These are phyloP conservation scores for Brachyptera putata DNA, from an alignment of 2,888 invertebrate species.

Conservation along the genomic window DNA sequence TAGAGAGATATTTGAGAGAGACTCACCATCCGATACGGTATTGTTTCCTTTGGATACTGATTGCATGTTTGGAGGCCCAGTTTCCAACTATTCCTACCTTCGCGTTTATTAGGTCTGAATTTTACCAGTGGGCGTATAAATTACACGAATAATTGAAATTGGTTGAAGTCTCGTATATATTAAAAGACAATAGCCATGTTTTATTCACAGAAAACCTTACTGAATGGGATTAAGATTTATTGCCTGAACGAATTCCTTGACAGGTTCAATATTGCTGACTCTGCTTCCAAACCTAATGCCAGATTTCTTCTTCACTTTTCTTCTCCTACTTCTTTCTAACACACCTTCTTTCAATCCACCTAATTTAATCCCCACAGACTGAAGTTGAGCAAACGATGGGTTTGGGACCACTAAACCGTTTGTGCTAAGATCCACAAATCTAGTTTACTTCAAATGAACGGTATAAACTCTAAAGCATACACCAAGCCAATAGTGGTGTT, in stretches of 20 bases:
- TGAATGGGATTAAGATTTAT: not conserved
- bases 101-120: too few relatives aligned
- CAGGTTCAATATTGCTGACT: not conserved
- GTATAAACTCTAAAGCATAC: too few relatives aligned
- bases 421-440: constrained; percentile 28
- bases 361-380: constrained; percentile 30
- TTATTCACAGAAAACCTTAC: not conserved
- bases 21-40: not conserved
- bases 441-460: constrained; percentile 25
- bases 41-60: not conserved
- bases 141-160: constrained; percentile 20
- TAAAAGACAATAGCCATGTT: constrained; percentile 12
- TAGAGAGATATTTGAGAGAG: too few relatives aligned
- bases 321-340: not conserved
- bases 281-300: constrained; percentile 8
- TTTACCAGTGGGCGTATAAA: too few relatives aligned
- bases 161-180: constrained; percentile 16
- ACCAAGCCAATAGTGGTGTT: too few relatives aligned
- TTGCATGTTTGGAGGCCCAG: not conserved
- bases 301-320: constrained; percentile 3
- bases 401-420: constrained; percentile 30
- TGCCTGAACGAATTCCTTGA: not conserved
- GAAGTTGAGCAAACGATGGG: constrained; percentile 37
- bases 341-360: constrained; percentile 15
- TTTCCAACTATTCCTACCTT: not conserved